phyloP scores from a whole-genome alignment of 2,888 invertebrate species.

The Synanthedon vespiformis region DNA sequence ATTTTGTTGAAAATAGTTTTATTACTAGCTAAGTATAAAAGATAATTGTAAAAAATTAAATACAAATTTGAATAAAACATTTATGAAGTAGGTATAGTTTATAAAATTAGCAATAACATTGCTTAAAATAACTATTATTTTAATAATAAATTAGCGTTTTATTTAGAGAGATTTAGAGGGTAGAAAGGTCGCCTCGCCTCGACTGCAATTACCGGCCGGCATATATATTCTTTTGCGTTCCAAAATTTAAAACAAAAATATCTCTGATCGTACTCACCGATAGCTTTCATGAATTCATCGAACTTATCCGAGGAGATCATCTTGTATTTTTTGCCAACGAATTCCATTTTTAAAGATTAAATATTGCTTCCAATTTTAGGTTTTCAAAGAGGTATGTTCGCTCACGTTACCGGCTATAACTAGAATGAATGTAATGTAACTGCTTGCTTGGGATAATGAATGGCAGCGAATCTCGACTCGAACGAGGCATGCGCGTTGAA shows the following conservation, averaged over 20 bases:
- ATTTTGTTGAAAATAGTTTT: too few relatives aligned
- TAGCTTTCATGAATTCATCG: constrained; percentile 89
- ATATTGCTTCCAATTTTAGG: constrained; percentile 8
- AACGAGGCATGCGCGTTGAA: constrained; percentile 4
- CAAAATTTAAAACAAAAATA: constrained; percentile 16
- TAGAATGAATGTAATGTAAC: constrained; percentile 39
- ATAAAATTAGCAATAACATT: too few relatives aligned
- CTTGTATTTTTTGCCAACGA: constrained; percentile 83
- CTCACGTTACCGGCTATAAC: constrained; percentile 32
- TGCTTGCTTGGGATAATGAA: neutral
- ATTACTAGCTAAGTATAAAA: too few relatives aligned
- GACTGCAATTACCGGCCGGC: constrained; percentile 37
- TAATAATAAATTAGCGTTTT: too few relatives aligned
- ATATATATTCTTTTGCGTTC: constrained; percentile 9
- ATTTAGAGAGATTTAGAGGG: too few relatives aligned
- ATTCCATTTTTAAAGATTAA: constrained; percentile 42
- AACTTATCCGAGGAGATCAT: constrained; percentile 84
- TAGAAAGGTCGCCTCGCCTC: too few relatives aligned
- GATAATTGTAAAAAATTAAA: too few relatives aligned
- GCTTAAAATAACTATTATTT: too few relatives aligned
- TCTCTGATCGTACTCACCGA: constrained; percentile 75
- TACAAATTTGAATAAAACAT: too few relatives aligned
- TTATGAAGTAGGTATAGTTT: too few relatives aligned
- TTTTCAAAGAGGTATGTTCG: constrained; percentile 17
- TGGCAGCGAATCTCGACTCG: constrained; percentile 1